Conservation (phyloP, 2,797 vertebrate species). For the Peromyscus melanophrys region DNA sequence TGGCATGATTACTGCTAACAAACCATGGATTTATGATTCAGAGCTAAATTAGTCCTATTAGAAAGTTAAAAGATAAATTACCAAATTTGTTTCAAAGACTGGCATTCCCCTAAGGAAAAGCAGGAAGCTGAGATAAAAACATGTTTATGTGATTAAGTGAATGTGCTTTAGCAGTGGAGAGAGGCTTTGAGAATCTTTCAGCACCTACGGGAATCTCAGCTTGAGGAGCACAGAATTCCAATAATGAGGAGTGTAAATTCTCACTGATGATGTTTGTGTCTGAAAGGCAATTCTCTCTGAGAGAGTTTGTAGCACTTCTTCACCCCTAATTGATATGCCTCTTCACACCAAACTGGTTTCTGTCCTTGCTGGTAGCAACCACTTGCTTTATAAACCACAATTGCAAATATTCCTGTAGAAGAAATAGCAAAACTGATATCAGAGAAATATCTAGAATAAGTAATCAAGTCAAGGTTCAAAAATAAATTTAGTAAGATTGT, state of each 20-base stretch:
- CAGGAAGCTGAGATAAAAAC: constrained; percentile 78
- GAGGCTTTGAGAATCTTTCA: constrained; percentile 80
- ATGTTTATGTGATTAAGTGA: constrained; percentile 77
- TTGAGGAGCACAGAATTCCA: constrained; percentile 83
- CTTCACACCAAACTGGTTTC: background rate
- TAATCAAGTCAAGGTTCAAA: constrained; percentile 27
- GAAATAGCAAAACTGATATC: constrained; percentile 20
- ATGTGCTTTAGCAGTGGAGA: constrained; percentile 80
- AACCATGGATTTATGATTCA: constrained; percentile 75
- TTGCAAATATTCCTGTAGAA: background rate
- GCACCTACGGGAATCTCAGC: constrained; percentile 82
- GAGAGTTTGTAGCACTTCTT: background rate
- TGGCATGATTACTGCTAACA: constrained; percentile 82
- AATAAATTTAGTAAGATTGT: background rate
- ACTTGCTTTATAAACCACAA: background rate
- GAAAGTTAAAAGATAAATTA: constrained; percentile 77
- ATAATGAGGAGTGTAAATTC: constrained; percentile 84
- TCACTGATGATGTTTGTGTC: constrained; percentile 70
- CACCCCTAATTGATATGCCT: background rate
- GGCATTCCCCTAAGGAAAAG: constrained; percentile 72
- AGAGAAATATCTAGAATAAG: background rate
- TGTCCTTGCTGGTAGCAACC: background rate
- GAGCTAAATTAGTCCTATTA: constrained; percentile 77
- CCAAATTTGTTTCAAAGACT: constrained; percentile 71
- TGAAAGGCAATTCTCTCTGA: background rate